phyloP scores from a whole-genome alignment of 1,140 invertebrate genomes.

The Paraescarpia echinospica region DNA sequence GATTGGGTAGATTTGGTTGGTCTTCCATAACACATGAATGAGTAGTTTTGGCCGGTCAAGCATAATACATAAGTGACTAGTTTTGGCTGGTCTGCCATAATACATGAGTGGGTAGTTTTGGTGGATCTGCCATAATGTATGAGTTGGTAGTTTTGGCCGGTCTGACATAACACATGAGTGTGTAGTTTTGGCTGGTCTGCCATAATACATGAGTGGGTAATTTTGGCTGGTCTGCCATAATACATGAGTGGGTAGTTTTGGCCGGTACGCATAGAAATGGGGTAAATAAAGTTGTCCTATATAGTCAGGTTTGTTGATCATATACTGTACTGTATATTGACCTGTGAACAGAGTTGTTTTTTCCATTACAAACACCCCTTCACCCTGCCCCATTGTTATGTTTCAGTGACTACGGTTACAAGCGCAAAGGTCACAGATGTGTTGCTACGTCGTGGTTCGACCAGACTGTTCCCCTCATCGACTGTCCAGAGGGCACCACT shows the following conservation, averaged over 20 bases:
- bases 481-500: conserved; percentile 69
- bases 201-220: too few species aligned
- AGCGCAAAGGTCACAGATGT: conserved; percentile 24
- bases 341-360: neutral
- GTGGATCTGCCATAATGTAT: too few species aligned
- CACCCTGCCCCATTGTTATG: neutral
- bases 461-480: conserved; percentile 67
- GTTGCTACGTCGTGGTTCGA: conserved; percentile 54
- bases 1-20: too few species aligned
- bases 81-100: neutral
- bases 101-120: neutral
- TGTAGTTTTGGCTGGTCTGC: too few species aligned
- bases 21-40: too few species aligned
- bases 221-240: neutral
- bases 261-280: neutral
- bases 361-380: too few species aligned
- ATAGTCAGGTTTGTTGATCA: neutral
- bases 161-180: too few species aligned
- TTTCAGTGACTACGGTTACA: conserved; percentile 64
- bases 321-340: neutral
- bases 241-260: neutral
- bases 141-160: too few species aligned
- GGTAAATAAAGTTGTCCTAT: too few species aligned
- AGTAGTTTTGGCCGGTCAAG: too few species aligned
- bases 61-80: too few species aligned